Conservation (phyloP, 2,797 vertebrate genomes). For the Pipistrellus kuhlii region DNA sequence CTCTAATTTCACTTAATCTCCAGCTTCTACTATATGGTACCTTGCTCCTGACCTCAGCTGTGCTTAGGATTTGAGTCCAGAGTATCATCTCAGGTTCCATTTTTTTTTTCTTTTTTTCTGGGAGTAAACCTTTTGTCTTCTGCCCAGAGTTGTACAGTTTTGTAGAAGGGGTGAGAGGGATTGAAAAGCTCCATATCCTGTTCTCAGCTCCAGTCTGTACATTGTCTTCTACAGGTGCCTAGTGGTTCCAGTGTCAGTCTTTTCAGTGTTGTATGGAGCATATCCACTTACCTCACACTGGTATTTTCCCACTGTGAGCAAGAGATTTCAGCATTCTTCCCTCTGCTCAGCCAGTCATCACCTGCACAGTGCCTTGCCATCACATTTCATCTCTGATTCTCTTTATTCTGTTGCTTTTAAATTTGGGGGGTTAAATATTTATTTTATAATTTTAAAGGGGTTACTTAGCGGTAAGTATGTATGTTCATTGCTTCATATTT, state of each 20-base stretch:
- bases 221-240: not conserved
- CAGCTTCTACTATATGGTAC: not conserved
- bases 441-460: not conserved
- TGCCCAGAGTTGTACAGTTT: not conserved
- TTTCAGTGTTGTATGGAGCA: not conserved
- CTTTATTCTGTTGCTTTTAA: not conserved
- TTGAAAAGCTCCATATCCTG: not conserved
- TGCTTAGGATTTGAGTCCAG: not conserved
- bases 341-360: not conserved
- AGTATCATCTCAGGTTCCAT: not conserved
- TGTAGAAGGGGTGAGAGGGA: not conserved
- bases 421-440: not conserved
- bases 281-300: too few relatives aligned
- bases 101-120: not conserved
- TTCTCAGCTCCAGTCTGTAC: not conserved
- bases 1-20: not conserved
- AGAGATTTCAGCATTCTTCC: not conserved
- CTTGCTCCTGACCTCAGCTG: not conserved
- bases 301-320: rapidly evolving
- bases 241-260: not conserved
- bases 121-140: not conserved
- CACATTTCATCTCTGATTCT: not conserved
- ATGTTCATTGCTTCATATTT: not conserved
- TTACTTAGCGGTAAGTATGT: not conserved
- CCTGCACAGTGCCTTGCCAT: not conserved